phyloP scores from a whole-genome alignment of 2,113 vertebrate genomes.

The Capra hircus region DNA sequence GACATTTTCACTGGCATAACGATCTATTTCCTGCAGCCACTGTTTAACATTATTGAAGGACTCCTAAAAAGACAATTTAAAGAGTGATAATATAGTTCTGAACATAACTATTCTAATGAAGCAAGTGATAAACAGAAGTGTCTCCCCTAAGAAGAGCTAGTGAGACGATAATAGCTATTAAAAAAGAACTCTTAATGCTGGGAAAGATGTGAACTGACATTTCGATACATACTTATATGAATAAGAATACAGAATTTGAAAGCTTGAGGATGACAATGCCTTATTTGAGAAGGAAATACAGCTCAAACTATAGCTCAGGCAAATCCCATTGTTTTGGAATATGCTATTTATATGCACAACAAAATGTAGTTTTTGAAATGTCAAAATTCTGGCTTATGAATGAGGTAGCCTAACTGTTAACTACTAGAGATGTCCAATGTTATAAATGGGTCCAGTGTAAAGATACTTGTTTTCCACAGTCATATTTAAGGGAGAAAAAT shows the following conservation, averaged over 20 bases:
- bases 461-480: neutral
- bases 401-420: neutral
- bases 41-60: conserved; percentile 99
- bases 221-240: neutral
- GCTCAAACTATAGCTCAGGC: neutral
- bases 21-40: conserved; percentile 99
- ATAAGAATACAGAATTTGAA: neutral
- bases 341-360: neutral
- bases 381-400: neutral
- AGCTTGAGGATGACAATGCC: neutral
- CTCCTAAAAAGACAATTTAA: conserved; percentile 83
- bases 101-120: neutral
- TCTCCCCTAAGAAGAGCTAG: neutral
- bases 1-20: conserved; percentile 98
- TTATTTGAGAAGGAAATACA: neutral
- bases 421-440: neutral
- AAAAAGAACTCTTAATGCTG: neutral
- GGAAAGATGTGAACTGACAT: neutral
- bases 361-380: conserved; percentile 27
- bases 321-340: neutral
- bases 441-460: neutral
- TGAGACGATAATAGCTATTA: neutral
- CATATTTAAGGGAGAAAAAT: neutral
- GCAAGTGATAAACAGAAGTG: neutral
- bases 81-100: neutral